A percentile compares a stretch with the other conserved stretches of the same genome.
phyloP scores from a whole-genome alignment of 1,140 invertebrate genomes.

The Philaenus spumarius region DNA sequence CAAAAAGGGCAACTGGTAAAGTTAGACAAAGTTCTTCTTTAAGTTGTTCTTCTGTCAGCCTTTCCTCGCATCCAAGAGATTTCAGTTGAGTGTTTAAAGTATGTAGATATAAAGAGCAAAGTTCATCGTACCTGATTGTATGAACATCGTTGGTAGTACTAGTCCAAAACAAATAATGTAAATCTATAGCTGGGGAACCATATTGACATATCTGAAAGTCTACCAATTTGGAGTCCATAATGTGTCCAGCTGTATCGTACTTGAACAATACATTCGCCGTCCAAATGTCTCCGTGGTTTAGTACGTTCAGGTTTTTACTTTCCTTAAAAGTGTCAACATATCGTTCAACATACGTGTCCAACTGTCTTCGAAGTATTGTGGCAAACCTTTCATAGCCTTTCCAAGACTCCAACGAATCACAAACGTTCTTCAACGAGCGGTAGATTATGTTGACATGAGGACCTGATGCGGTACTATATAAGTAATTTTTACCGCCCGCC shows the following conservation, averaged over 20 bases:
- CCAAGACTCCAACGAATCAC: background rate
- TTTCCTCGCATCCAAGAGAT: background rate
- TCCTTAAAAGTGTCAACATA: background rate
- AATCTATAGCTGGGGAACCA: slow-evolving; percentile 19
- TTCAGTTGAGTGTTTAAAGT: slow-evolving; percentile 6
- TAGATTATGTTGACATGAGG: background rate
- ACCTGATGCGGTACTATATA: background rate
- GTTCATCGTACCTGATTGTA: background rate
- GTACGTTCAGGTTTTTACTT: slow-evolving; percentile 8
- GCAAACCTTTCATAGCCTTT: background rate
- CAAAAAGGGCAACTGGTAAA: too few species aligned
- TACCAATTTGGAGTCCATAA: slow-evolving; percentile 10
- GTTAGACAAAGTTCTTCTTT: too few species aligned
- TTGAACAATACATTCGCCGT: slow-evolving; percentile 25
- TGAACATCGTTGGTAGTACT: slow-evolving; percentile 7
- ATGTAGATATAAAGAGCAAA: background rate
- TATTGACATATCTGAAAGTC: slow-evolving; percentile 19
- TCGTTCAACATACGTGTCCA: background rate
- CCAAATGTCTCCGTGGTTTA: slow-evolving; percentile 30
- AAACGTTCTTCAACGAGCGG: background rate
- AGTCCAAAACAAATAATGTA: slow-evolving; percentile 23
- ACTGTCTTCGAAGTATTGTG: background rate
- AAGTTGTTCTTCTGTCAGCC: background rate
- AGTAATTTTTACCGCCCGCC: background rate
- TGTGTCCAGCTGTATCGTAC: slow-evolving; percentile 2